Conservation (phyloP, 2,888 invertebrate genomes). For the Pristionchus mayeri region DNA sequence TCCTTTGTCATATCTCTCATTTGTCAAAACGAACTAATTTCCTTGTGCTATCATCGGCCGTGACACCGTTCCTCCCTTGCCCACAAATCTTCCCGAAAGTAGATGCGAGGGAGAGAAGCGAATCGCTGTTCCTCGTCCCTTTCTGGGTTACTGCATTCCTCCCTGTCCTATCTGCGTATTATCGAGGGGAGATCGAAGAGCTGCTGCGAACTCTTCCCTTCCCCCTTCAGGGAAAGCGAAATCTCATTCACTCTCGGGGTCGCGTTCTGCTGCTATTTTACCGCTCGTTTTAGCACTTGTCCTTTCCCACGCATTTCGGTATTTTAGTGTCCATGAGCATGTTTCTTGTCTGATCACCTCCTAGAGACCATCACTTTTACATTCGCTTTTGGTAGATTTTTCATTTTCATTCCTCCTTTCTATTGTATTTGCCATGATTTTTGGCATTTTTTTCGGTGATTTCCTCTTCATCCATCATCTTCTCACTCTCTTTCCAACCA, state of each 20-base stretch:
- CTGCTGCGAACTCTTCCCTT: conserved; percentile 21
- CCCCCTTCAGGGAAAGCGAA: background rate
- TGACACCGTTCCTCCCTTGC: background rate
- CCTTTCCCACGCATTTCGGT: background rate
- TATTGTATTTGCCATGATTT: background rate
- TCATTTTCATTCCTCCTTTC: too few species aligned
- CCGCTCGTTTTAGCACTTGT: background rate
- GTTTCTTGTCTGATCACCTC: too few species aligned
- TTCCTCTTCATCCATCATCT: background rate
- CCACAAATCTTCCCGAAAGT: background rate
- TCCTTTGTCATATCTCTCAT: too few species aligned
- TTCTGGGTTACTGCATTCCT: conserved; percentile 42
- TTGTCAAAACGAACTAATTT: too few species aligned
- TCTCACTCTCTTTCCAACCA: too few species aligned
- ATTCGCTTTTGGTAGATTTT: background rate
- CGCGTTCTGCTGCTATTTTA: background rate
- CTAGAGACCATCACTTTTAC: too few species aligned
- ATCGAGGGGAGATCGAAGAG: background rate
- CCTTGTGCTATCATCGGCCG: too few species aligned
- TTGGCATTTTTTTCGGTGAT: too few species aligned
- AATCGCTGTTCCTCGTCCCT: background rate
- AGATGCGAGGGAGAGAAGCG: too few species aligned
- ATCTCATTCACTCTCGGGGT: background rate
- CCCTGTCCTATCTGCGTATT: background rate
- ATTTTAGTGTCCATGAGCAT: too few species aligned